phyloP scores from a whole-genome alignment of 2,797 vertebrate species.

The Chrysocyon brachyurus region DNA sequence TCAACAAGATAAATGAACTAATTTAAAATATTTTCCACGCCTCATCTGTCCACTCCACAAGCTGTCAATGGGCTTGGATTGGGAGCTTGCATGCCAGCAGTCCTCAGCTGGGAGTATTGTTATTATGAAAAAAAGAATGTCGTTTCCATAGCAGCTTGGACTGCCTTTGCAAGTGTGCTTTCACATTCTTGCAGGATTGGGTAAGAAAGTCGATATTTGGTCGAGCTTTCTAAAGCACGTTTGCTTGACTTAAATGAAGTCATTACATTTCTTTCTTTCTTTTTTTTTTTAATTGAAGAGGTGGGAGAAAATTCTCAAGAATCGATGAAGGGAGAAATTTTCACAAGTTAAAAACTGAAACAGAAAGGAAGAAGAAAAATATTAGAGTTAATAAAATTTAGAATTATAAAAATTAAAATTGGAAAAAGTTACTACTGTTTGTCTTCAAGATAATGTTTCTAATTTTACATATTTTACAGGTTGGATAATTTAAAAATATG shows the following conservation, averaged over 20 bases:
- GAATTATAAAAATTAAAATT: conserved; percentile 33
- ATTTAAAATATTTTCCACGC: conserved; percentile 89
- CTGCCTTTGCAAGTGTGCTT: conserved; percentile 62
- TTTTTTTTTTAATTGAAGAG: conserved; percentile 62
- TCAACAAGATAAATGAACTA: conserved; percentile 89
- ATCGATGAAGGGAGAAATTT: neutral
- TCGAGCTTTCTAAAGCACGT: conserved; percentile 51
- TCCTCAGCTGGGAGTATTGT: conserved; percentile 72
- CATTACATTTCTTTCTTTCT: neutral
- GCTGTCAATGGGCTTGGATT: conserved; percentile 85
- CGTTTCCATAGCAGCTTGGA: conserved; percentile 83
- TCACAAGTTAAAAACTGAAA: conserved; percentile 42
- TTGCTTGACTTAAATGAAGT: conserved; percentile 61
- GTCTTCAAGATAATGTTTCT: neutral
- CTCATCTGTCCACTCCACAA: conserved; percentile 88
- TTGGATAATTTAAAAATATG: neutral
- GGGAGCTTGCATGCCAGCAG: conserved; percentile 82
- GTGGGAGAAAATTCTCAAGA: conserved; percentile 19
- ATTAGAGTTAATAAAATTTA: conserved; percentile 36
- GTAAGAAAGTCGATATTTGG: conserved; percentile 65
- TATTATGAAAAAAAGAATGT: conserved; percentile 83
- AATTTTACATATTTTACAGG: neutral
- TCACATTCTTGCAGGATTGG: conserved; percentile 73
- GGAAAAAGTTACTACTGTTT: neutral
- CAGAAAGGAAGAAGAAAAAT: neutral